Base-by-base conservation (phyloP, 2,113 vertebrate genomes). In the Bubo scandiacus region DNA sequence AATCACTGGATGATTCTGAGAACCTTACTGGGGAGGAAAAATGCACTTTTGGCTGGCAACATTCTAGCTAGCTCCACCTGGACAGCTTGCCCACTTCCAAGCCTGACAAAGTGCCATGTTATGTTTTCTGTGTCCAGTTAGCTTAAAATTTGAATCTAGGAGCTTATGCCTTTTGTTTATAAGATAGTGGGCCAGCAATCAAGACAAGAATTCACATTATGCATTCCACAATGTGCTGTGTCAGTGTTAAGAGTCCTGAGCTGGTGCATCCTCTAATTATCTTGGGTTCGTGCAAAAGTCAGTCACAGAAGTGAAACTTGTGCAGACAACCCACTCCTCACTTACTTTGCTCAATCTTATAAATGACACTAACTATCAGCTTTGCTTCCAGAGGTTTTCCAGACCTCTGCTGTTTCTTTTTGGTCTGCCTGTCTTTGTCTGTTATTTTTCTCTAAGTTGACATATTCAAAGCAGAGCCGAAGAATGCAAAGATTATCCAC, bases 311-410 rank as follows among this genome's bases (percentile, higher is more conserved):
- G 34, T 34, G 47, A 87, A 89, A 77, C 34, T 89, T 79, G 18
- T 52, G 47, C 55, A 88, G 63, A 84, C 12, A 86, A 23, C 7
- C 23, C 49, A 12, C 30, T 86, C 42, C 17, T 36, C 52, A 26
- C 61, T 88, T 73, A 57, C 70, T 81, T 91, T 77, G 36, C 27
- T 96, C 74, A 58, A 0, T 73, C 54, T 91, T 87, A 67, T 22
- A 80, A 61, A 75, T 70, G 40, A 77, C 62, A 77, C 19, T 66
- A 82, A 70, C 70, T 61, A 65, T 55, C 57, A 82, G 23, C 12
- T 93, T 87, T 81, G 55, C 65, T 95, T 90, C 68, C 73, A 71
- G 59, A 94, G 77, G 38, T 62, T 96, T 96, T 86, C 72, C 55
- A 84, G 63, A 84, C 11, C 40, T 81, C 61, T 88, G 61, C 11